Conservation (phyloP, 1,140 invertebrate genomes). For the Drosophila melanica region DNA sequence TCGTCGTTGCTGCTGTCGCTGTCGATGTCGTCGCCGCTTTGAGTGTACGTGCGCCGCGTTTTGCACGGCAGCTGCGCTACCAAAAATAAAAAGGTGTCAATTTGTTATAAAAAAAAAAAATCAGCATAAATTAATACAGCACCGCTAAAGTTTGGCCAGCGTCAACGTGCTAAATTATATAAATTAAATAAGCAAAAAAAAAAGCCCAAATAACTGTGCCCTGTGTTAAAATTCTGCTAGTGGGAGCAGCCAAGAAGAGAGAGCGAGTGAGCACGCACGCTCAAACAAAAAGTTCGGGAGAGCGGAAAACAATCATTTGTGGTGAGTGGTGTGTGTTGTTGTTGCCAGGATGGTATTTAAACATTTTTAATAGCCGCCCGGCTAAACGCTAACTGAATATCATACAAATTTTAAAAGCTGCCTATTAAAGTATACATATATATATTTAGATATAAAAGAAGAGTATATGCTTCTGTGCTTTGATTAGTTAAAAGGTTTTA, state of each 20-base stretch:
- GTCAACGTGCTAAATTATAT: slow-evolving; percentile 60
- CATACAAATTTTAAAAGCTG: not conserved
- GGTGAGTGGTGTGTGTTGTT: slow-evolving; percentile 56
- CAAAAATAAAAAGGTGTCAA: slow-evolving; percentile 61
- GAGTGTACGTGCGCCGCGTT: slow-evolving; percentile 63
- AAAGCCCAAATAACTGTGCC: slow-evolving; percentile 43
- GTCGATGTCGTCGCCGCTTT: slow-evolving; percentile 45
- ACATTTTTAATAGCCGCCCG: slow-evolving; percentile 47
- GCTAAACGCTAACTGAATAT: slow-evolving; percentile 19
- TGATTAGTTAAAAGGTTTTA: slow-evolving; percentile 1
- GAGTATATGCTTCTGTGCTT: not conserved
- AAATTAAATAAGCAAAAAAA: slow-evolving; percentile 31
- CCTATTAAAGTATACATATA: too few relatives aligned
- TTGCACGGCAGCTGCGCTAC: slow-evolving; percentile 62
- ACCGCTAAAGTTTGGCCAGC: slow-evolving; percentile 14
- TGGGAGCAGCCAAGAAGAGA: slow-evolving; percentile 41
- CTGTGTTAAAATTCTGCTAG: slow-evolving; percentile 60
- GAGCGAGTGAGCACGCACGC: slow-evolving; percentile 36
- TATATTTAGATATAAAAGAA: not conserved
- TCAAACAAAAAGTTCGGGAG: slow-evolving; percentile 44
- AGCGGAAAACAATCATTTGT: slow-evolving; percentile 63
- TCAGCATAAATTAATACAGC: slow-evolving; percentile 23
- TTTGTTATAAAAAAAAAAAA: slow-evolving; percentile 38
- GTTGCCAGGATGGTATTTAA: slow-evolving; percentile 51
- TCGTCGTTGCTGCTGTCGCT: slow-evolving; percentile 42